A percentile compares a stretch with the other conserved stretches of the same genome.
Evolutionary conservation across 2,113 vertebrate species (phyloP).

Genomic region (Colaptes auratus): DNA sequence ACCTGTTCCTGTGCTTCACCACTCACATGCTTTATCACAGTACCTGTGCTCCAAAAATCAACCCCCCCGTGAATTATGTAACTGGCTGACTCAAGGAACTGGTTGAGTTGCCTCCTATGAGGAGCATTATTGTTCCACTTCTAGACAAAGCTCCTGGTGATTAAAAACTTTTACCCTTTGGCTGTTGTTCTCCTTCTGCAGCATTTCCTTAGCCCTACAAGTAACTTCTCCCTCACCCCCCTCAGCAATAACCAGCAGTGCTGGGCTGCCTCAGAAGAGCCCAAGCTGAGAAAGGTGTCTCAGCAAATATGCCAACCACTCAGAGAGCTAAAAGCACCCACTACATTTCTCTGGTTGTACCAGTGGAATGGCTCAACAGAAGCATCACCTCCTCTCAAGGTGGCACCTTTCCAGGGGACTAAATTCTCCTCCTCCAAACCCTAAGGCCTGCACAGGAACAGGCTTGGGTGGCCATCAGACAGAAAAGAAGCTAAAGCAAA

Average conservation of each 20-base stretch:
- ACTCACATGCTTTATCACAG: too few species aligned
- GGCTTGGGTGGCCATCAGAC: not conserved
- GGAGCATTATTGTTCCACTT: not conserved
- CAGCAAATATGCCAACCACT: not conserved
- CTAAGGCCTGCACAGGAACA: not conserved
- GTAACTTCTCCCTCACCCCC: not conserved
- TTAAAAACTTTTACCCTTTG: not conserved
- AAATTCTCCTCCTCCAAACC: not conserved
- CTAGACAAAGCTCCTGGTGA: not conserved
- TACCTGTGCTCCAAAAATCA: not conserved
- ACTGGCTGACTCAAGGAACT: not conserved
- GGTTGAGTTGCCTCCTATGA: not conserved
- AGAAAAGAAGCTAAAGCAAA: not conserved
- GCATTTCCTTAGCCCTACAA: not conserved
- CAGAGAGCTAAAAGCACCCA: not conserved
- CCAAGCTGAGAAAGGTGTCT: not conserved
- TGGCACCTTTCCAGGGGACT: not conserved
- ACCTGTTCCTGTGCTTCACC: too few species aligned
- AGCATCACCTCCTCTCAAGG: not conserved
- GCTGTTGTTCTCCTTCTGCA: not conserved
- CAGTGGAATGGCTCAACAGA: not conserved
- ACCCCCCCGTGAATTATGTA: rapidly evolving
- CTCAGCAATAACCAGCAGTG: not conserved
- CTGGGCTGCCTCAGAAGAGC: not conserved
- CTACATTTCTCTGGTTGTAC: not conserved